phyloP scores from a whole-genome alignment of 2,797 vertebrate species.

The Onychomys leucogaster region DNA sequence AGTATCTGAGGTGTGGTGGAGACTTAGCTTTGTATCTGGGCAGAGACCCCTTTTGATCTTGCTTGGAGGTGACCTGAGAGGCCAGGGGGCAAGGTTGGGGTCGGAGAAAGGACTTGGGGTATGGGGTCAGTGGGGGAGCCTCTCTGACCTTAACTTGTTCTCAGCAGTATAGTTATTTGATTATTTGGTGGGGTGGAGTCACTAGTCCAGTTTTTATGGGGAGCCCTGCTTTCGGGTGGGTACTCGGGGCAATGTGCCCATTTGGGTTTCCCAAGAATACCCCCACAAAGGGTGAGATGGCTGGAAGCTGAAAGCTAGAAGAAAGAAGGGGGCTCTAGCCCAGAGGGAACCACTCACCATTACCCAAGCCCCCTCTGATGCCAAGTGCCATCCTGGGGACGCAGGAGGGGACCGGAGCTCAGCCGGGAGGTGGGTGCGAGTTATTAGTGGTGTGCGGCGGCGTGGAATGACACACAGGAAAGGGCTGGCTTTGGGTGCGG shows the following conservation, averaged over 20 bases:
- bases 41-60: neutral
- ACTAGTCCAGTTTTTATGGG: neutral
- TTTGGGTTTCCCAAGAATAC: neutral
- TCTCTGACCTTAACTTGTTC: neutral
- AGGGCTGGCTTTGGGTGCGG: conserved; percentile 61
- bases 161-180: neutral
- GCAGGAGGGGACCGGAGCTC: neutral
- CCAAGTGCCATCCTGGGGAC: conserved; percentile 2
- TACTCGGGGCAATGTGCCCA: neutral
- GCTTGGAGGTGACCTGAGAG: neutral
- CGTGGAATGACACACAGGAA: conserved; percentile 56
- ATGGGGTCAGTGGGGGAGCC: too few species aligned
- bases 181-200: neutral
- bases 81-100: neutral
- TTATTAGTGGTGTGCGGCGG: neutral
- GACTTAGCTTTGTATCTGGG: neutral
- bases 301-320: neutral
- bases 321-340: neutral
- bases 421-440: neutral
- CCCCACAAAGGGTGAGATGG: neutral
- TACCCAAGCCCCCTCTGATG: neutral
- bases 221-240: neutral
- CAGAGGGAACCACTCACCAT: conserved; percentile 57
- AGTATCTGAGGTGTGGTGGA: neutral
- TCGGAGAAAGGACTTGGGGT: neutral